Evolutionary conservation across 2,888 invertebrate genomes (phyloP).

Genomic region (Athalia cordata): DNA sequence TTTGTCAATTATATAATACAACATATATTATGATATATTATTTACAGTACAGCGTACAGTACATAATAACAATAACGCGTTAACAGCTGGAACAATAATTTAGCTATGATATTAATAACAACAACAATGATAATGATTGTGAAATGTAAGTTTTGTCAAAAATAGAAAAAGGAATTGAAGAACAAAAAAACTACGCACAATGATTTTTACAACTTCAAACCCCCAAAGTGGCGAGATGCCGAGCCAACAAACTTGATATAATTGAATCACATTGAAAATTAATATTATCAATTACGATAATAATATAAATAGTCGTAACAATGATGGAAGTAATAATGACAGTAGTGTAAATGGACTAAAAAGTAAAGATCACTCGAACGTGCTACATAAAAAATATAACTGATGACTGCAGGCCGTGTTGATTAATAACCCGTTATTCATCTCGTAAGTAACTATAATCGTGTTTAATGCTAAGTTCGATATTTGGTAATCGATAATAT

Average conservation of each 20-base stretch:
- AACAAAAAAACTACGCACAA: too few species aligned
- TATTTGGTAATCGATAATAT: constrained; percentile 4
- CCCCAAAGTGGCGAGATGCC: too few species aligned
- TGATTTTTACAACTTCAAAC: too few species aligned
- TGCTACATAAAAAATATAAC: too few species aligned
- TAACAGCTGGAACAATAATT: constrained; percentile 16
- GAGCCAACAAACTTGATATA: too few species aligned
- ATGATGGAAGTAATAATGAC: constrained; percentile 23
- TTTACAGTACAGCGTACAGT: background rate
- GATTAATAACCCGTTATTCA: constrained; percentile 8
- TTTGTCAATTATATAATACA: constrained; percentile 10
- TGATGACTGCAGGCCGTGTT: background rate
- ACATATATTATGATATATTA: too few species aligned
- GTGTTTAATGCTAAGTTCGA: constrained; percentile 12
- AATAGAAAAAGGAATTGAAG: background rate
- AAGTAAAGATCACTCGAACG: too few species aligned
- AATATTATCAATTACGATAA: background rate
- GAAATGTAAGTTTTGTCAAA: background rate
- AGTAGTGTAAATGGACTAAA: background rate
- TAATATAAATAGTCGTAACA: constrained; percentile 25
- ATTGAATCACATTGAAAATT: too few species aligned
- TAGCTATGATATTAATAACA: background rate
- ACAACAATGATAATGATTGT: background rate
- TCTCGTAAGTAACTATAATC: background rate
- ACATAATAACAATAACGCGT: constrained; percentile 26